Conservation (phyloP, 2,797 vertebrate species). For the Cynopterus sphinx region DNA sequence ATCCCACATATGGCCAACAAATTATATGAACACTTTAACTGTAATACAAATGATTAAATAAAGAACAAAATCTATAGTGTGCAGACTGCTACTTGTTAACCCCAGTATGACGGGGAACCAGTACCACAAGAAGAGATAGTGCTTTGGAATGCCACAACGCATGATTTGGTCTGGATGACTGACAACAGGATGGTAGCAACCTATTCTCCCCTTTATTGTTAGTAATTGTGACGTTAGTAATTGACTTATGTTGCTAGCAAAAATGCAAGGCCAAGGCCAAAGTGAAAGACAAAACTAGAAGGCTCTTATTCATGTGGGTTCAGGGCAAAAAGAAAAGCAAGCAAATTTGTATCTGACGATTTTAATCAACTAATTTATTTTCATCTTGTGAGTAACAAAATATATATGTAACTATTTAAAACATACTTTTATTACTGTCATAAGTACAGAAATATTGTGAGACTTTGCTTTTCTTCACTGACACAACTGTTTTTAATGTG, state of each 20-base stretch:
- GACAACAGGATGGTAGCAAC: background rate
- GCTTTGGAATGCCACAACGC: background rate
- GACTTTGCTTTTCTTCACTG: background rate
- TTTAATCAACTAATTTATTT: constrained; percentile 2
- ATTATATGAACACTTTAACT: background rate
- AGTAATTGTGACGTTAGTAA: background rate
- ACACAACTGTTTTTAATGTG: background rate
- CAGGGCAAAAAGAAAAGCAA: constrained; percentile 11
- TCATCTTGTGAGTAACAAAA: background rate
- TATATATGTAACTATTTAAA: background rate
- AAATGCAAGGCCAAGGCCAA: constrained; percentile 24
- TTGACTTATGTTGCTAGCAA: background rate
- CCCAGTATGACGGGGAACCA: background rate
- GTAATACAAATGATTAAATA: background rate
- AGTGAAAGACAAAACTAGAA: constrained; percentile 20
- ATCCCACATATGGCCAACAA: background rate
- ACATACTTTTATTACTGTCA: background rate
- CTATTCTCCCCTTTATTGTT: background rate
- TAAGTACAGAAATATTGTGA: background rate
- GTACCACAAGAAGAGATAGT: background rate
- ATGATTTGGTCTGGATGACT: background rate
- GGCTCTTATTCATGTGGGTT: background rate
- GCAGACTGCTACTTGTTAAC: background rate
- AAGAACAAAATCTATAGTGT: background rate
- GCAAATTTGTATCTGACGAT: background rate